A percentile compares a stretch with the other conserved stretches of the same genome.
phyloP scores from a whole-genome alignment of 1,140 invertebrate genomes.

The Formica exsecta region DNA sequence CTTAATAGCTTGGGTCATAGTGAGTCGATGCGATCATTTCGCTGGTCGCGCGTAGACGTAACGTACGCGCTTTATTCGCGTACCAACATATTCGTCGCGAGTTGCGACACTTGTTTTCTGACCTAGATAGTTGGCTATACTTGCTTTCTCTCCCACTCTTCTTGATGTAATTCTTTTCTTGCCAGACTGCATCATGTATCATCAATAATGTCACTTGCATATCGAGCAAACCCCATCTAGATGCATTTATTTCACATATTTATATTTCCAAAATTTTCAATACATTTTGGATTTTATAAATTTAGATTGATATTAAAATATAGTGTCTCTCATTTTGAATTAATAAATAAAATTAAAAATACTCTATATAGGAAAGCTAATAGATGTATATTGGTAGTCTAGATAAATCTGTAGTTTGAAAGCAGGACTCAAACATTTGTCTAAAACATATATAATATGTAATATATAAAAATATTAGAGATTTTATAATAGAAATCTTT shows the following conservation, averaged over 20 bases:
- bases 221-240: slow-evolving; percentile 40
- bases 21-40: neutral
- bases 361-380: too few species aligned
- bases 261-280: neutral
- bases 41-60: slow-evolving; percentile 2
- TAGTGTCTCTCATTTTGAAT: too few species aligned
- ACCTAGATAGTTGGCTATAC: slow-evolving; percentile 79
- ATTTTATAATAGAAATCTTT: too few species aligned
- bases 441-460: too few species aligned
- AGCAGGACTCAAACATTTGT: too few species aligned
- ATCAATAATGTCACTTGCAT: slow-evolving; percentile 56
- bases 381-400: too few species aligned
- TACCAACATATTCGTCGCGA: slow-evolving; percentile 46
- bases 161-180: slow-evolving; percentile 34
- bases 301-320: neutral
- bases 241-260: neutral
- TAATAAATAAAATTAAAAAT: too few species aligned
- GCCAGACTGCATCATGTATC: neutral
- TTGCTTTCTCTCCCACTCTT: slow-evolving; percentile 69
- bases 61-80: slow-evolving; percentile 36
- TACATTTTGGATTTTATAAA: neutral
- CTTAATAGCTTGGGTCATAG: neutral
- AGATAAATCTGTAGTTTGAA: too few species aligned
- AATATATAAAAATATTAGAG: too few species aligned
- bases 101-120: slow-evolving; percentile 83